phyloP scores from a whole-genome alignment of 2,888 invertebrate genomes.

The Rugalucina vietnamica region DNA sequence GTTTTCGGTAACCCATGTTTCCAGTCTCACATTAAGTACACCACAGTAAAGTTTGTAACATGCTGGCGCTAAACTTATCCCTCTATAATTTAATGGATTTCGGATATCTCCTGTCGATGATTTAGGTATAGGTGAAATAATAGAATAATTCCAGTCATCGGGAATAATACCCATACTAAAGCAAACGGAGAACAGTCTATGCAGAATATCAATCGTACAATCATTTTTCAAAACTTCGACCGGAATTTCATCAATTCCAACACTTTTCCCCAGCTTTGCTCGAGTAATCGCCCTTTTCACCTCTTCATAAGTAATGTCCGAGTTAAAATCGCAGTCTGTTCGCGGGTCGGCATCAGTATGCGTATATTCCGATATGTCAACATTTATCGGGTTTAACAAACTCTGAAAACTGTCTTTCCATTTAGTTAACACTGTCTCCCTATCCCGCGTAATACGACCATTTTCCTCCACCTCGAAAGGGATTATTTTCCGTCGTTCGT shows the following conservation, averaged over 20 bases:
- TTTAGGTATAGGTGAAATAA: conserved; percentile 24
- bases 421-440: not conserved
- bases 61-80: conserved; percentile 21
- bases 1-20: conserved; percentile 9
- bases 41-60: conserved; percentile 32
- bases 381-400: not conserved
- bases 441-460: not conserved
- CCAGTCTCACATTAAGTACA: conserved; percentile 19
- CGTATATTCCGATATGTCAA: not conserved
- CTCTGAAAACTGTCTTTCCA: not conserved
- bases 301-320: not conserved
- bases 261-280: not conserved
- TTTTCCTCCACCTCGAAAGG: not conserved
- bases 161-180: conserved; percentile 26
- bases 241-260: not conserved
- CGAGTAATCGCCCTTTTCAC: not conserved
- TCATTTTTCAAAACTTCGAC: not conserved
- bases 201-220: not conserved
- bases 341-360: not conserved
- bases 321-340: not conserved
- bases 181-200: conserved; percentile 29
- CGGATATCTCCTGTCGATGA: conserved; percentile 18
- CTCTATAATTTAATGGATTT: conserved; percentile 19
- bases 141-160: conserved; percentile 12
- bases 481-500: not conserved